Conservation (phyloP, 2,888 invertebrate species). For the Calliphora vomitoria region DNA sequence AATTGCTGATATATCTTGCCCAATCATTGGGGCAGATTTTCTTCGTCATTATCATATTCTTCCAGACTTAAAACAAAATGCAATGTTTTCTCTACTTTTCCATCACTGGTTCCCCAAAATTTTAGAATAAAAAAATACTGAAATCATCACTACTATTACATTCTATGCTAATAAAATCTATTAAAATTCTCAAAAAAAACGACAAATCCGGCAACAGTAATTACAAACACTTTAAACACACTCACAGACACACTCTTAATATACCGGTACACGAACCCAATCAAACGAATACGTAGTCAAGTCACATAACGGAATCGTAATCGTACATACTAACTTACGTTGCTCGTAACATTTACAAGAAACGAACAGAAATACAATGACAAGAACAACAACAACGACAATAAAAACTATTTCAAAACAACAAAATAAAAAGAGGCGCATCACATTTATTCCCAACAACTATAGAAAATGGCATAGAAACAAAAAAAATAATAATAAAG, state of each 20-base stretch:
- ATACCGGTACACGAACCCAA: neutral
- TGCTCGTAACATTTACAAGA: conserved; percentile 26
- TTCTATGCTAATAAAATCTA: no score
- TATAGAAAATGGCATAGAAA: conserved; percentile 35
- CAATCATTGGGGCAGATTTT: no score
- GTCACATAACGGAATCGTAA: neutral
- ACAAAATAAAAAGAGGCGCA: conserved; percentile 44
- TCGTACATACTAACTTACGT: neutral
- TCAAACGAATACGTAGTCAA: neutral
- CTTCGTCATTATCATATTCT: no score
- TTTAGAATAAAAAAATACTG: no score
- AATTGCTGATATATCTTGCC: no score
- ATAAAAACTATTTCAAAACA: conserved; percentile 32
- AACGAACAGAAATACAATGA: conserved; percentile 24
- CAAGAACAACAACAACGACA: neutral
- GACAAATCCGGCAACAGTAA: neutral
- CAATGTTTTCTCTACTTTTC: no score
- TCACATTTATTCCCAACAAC: conserved; percentile 37
- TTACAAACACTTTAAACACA: neutral
- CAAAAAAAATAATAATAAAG: neutral
- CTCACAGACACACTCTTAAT: neutral
- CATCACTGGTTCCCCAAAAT: no score
- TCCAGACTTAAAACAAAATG: no score
- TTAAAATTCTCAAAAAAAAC: no score
- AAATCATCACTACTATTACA: no score